Conservation (phyloP, 2,113 vertebrate genomes). For the Catharus fuscescens region DNA sequence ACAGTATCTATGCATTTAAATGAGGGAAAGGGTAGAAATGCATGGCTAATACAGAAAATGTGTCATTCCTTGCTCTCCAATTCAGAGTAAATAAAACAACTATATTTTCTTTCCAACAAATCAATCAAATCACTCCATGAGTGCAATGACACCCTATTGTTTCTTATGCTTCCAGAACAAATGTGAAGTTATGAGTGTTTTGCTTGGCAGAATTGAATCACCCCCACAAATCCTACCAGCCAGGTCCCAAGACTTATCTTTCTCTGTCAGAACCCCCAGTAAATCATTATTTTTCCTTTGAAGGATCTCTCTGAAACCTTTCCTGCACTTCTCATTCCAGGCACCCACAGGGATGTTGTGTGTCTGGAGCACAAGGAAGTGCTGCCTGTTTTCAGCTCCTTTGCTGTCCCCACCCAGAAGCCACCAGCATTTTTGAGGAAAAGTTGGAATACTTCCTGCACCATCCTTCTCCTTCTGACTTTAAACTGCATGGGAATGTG, state of each 20-base stretch:
- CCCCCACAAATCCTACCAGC: neutral
- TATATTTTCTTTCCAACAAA: neutral
- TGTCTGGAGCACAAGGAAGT: neutral
- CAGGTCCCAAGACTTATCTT: neutral
- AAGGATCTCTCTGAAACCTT: neutral
- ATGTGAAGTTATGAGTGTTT: neutral
- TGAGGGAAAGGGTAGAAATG: neutral
- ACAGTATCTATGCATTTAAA: neutral
- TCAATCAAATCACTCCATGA: neutral
- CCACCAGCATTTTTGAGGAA: neutral
- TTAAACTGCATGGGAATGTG: neutral
- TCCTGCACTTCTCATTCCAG: neutral
- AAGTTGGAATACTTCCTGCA: neutral
- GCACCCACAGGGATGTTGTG: neutral
- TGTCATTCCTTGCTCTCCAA: neutral
- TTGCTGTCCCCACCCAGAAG: neutral
- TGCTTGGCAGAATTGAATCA: neutral
- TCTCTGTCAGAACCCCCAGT: neutral
- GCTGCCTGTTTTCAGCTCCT: neutral
- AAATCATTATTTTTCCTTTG: neutral
- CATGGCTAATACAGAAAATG: neutral
- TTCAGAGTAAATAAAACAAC: slow-evolving; percentile 1
- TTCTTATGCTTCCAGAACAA: neutral
- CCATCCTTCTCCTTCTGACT: neutral
- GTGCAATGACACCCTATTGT: neutral